phyloP scores from a whole-genome alignment of 2,888 invertebrate genomes.

The Podotricha telesiphe region DNA sequence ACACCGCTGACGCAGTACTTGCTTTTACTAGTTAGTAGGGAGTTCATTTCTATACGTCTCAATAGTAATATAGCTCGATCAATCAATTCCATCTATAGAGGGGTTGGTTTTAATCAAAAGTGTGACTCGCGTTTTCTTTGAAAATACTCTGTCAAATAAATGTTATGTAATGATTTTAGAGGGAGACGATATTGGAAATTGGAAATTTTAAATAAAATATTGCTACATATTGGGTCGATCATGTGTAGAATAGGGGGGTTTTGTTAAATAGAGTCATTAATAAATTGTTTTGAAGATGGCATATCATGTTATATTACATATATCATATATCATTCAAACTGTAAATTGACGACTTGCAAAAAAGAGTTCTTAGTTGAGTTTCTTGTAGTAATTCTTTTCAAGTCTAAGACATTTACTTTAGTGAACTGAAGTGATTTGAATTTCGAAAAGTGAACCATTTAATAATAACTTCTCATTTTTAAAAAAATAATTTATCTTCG shows the following conservation, averaged over 20 bases:
- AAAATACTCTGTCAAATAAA: slow-evolving; percentile 26
- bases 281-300: not conserved
- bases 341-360: too few species aligned
- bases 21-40: not conserved
- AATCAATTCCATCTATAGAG: slow-evolving; percentile 37
- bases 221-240: slow-evolving; percentile 7
- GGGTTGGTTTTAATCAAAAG: slow-evolving; percentile 41
- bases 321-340: too few species aligned
- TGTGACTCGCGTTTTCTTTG: slow-evolving; percentile 39
- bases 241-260: not conserved
- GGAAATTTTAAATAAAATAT: slow-evolving; percentile 12
- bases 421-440: too few species aligned
- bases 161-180: slow-evolving; percentile 25
- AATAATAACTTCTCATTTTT: too few species aligned
- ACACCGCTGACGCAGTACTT: slow-evolving; percentile 17
- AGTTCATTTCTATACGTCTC: slow-evolving; percentile 14
- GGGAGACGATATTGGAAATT: slow-evolving; percentile 24
- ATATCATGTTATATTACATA: too few species aligned
- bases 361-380: too few species aligned
- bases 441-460: too few species aligned
- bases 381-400: too few species aligned
- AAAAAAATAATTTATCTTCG: too few species aligned
- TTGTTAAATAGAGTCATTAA: not conserved
- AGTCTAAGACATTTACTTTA: too few species aligned
- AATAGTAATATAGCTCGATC: slow-evolving; percentile 36